These are phyloP conservation scores for Raja brachyura DNA, from an alignment of 2,113 vertebrate species.

Conservation along the genomic window DNA sequence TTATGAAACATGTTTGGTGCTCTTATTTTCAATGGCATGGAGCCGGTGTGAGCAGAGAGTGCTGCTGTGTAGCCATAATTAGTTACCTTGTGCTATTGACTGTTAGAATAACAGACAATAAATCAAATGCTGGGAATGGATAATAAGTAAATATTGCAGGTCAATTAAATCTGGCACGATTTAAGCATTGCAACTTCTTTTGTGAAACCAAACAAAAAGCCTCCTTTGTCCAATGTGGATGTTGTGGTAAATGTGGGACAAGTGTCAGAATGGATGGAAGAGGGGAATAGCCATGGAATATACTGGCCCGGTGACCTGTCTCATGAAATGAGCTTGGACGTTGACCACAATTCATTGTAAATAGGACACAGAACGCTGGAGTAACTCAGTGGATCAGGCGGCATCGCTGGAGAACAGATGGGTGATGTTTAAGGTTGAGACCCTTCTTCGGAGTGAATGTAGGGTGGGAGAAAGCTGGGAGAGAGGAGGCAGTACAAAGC, in stretches of 20 bases:
- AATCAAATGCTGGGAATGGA: not conserved
- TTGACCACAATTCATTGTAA: not conserved
- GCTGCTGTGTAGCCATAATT: not conserved
- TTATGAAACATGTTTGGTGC: not conserved
- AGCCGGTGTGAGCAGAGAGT: not conserved
- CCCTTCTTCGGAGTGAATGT: too few species aligned
- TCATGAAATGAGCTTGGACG: too few species aligned
- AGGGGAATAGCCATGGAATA: not conserved
- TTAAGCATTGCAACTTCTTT: not conserved
- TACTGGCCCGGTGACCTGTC: not conserved
- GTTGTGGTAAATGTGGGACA: not conserved
- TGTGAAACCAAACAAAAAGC: not conserved
- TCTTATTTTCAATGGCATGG: not conserved
- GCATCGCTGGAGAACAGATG: too few species aligned
- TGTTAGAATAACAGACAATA: not conserved
- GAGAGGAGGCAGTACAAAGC: too few species aligned
- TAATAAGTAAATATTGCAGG: not conserved
- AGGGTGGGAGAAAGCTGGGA: too few species aligned
- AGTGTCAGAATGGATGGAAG: not conserved
- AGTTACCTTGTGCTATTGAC: not conserved
- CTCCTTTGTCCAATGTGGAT: not conserved
- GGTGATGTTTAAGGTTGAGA: too few species aligned
- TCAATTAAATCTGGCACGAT: not conserved
- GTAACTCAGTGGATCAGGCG: too few species aligned
- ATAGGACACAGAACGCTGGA: too few species aligned